Percentiles rank a stretch among this genome's conserved stretches.
Conservation (phyloP, 2,797 vertebrate genomes). For the Platyrinchus mystaceus region DNA sequence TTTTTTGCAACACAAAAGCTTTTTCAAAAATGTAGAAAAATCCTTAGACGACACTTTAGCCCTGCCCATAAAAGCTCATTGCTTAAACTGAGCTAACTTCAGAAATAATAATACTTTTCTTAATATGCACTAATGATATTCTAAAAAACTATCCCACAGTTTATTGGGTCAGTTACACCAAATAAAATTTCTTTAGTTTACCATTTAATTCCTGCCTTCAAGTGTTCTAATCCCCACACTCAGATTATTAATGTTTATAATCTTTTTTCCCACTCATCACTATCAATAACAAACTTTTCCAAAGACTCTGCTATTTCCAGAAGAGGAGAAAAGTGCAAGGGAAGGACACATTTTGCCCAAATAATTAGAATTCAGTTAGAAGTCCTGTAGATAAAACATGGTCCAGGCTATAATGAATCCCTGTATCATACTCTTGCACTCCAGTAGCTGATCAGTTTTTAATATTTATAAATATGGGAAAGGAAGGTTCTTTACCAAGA, state of each 20-base stretch:
- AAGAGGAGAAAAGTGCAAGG: background rate
- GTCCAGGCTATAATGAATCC: background rate
- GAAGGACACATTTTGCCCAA: background rate
- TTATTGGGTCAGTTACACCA: background rate
- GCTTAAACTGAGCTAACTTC: background rate
- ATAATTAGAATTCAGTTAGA: background rate
- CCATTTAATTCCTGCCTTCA: background rate
- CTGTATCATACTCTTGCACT: background rate
- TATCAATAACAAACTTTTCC: background rate
- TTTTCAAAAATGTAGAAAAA: background rate
- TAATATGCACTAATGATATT: background rate
- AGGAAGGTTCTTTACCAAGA: background rate
- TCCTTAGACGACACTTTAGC: background rate
- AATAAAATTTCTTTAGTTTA: background rate
- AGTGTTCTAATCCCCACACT: background rate
- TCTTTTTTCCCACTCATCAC: background rate
- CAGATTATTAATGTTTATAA: background rate
- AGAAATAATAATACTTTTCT: background rate
- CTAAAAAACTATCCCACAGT: background rate
- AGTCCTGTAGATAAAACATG: background rate
- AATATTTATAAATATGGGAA: background rate
- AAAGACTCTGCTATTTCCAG: background rate
- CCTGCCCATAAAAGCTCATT: background rate
- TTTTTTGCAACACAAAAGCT: background rate
- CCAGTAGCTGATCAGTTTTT: background rate